Evolutionary conservation across 2,113 vertebrate species (phyloP).

Genomic region (Gracilinanus agilis): DNA sequence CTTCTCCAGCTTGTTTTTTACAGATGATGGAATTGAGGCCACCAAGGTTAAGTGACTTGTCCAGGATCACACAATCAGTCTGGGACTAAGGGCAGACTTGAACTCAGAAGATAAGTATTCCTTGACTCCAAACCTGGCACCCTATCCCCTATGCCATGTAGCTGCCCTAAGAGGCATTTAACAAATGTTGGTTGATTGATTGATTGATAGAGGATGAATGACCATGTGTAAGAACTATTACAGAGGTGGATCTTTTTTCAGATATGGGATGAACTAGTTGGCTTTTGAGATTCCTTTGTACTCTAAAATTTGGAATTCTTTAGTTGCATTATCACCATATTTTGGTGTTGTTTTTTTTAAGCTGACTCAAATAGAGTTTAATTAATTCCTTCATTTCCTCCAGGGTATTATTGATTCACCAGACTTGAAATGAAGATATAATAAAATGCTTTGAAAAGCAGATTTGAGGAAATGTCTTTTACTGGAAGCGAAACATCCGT

Average conservation of each 20-base stretch:
- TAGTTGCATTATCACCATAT: background rate
- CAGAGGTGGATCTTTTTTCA: background rate
- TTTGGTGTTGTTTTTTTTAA: conserved; percentile 27
- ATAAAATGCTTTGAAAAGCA: conserved; percentile 52
- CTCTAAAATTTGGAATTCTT: background rate
- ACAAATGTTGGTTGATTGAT: background rate
- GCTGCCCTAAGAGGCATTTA: background rate
- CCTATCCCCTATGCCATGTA: no score
- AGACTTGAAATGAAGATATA: conserved; percentile 55
- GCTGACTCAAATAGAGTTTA: conserved; percentile 42
- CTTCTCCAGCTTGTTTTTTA: no score
- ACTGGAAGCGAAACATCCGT: background rate
- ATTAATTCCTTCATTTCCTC: conserved; percentile 44
- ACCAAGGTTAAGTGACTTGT: no score
- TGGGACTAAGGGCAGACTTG: no score
- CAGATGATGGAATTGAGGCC: no score
- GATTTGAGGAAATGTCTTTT: conserved; percentile 35
- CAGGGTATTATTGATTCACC: conserved; percentile 54
- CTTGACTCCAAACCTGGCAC: no score
- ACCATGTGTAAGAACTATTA: background rate
- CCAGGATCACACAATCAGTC: no score
- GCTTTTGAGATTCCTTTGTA: background rate
- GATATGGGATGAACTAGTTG: background rate
- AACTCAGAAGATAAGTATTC: no score
- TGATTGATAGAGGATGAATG: background rate